Evolutionary conservation across 2,888 invertebrate species (phyloP).

Genomic region (Erebia ligea): DNA sequence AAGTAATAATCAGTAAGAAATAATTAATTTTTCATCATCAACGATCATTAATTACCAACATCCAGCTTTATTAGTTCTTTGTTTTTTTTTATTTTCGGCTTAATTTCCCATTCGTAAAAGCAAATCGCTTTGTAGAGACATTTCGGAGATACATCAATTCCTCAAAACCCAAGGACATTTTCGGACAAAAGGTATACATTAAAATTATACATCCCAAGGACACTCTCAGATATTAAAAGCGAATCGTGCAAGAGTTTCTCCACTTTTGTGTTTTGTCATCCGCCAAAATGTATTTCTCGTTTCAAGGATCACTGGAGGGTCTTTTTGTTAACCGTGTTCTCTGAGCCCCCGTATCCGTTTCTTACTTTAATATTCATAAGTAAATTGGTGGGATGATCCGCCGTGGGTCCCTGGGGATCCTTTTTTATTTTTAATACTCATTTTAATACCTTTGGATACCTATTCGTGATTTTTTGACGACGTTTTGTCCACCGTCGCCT

Average conservation of each 20-base stretch:
- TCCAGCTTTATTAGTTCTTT: neutral
- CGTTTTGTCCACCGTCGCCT: constrained; percentile 11
- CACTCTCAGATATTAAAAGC: constrained; percentile 75
- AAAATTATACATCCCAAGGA: constrained; percentile 50
- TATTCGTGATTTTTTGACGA: constrained; percentile 15
- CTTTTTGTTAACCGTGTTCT: constrained; percentile 70
- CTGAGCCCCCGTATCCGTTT: constrained; percentile 53
- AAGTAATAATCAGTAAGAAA: too few species aligned
- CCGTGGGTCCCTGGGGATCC: constrained; percentile 28
- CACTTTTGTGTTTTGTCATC: constrained; percentile 76
- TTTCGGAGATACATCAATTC: neutral
- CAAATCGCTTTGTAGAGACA: too few species aligned
- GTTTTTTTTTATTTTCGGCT: neutral
- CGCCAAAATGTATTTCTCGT: constrained; percentile 78
- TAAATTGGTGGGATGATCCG: constrained; percentile 71
- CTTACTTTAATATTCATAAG: constrained; percentile 80
- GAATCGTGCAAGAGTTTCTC: constrained; percentile 58
- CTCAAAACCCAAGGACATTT: constrained; percentile 37
- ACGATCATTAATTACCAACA: neutral
- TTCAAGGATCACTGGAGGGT: constrained; percentile 61
- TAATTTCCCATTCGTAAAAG: neutral
- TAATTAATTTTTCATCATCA: too few species aligned
- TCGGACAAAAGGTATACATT: constrained; percentile 42
- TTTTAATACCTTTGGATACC: constrained; percentile 24
- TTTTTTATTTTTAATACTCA: constrained; percentile 33